phyloP scores from a whole-genome alignment of 2,797 vertebrate genomes.

The Eospalax fontanierii region DNA sequence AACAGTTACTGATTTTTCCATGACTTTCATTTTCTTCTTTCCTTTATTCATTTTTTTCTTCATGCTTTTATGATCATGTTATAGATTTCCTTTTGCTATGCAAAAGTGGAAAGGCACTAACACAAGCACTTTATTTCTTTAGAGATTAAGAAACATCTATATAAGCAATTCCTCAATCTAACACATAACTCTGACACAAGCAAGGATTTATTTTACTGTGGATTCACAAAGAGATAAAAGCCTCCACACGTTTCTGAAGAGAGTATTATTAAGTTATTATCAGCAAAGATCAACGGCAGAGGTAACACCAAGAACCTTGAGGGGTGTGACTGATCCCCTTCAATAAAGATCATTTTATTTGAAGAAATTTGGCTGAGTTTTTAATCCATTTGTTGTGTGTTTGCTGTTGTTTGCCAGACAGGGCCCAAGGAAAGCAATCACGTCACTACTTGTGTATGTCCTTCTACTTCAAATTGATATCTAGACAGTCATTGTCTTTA shows the following conservation, averaged over 20 bases:
- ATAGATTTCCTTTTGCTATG: neutral
- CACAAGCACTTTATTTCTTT: slow-evolving; percentile 41
- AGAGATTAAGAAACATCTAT: slow-evolving; percentile 24
- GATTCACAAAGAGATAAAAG: slow-evolving; percentile 6
- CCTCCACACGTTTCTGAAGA: slow-evolving; percentile 65
- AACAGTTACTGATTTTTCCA: neutral
- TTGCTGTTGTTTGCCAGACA: slow-evolving; percentile 32
- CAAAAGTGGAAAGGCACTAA: neutral
- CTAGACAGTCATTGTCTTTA: slow-evolving; percentile 31
- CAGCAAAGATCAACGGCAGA: neutral
- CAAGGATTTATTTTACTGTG: slow-evolving; percentile 59
- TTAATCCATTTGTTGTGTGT: neutral
- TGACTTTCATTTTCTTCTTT: neutral
- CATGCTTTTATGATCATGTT: slow-evolving; percentile 66
- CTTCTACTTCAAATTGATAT: slow-evolving; percentile 56
- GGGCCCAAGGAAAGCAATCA: neutral
- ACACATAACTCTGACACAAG: slow-evolving; percentile 47
- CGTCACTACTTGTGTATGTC: neutral
- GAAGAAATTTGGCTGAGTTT: slow-evolving; percentile 17
- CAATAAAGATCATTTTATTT: slow-evolving; percentile 17
- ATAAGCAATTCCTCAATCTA: neutral
- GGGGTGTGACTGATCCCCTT: neutral
- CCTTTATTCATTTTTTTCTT: slow-evolving; percentile 44
- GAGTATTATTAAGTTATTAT: slow-evolving; percentile 71
- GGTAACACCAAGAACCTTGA: neutral